A percentile compares a stretch with the other conserved stretches of the same genome.
Conservation (phyloP, 2,888 invertebrate species). For the Agriopis marginaria region DNA sequence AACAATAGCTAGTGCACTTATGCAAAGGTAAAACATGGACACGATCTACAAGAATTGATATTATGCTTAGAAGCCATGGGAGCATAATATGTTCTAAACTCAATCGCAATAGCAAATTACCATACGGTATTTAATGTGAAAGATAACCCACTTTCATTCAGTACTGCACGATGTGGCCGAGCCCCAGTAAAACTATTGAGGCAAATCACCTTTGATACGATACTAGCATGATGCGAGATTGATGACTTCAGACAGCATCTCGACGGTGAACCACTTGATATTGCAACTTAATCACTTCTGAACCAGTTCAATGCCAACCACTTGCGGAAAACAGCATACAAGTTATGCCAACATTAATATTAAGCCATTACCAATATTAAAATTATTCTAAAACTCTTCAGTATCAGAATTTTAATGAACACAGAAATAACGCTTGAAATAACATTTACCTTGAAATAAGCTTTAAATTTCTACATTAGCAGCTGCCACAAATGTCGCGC, state of each 20-base stretch:
- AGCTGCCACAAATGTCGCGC: conserved; percentile 51
- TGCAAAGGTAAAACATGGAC: conserved; percentile 4
- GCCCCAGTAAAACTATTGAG: conserved; percentile 47
- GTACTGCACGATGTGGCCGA: conserved; percentile 46
- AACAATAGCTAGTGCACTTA: background rate
- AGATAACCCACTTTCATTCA: conserved; percentile 60
- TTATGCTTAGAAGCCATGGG: background rate
- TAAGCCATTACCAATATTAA: conserved; percentile 20
- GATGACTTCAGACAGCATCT: conserved; percentile 44
- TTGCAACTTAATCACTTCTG: conserved; percentile 38
- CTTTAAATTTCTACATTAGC: conserved; percentile 51
- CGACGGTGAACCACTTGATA: conserved; percentile 22
- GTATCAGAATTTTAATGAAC: conserved; percentile 26
- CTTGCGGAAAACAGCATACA: conserved; percentile 28
- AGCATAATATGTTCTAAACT: conserved; percentile 26
- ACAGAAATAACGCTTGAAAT: conserved; percentile 7
- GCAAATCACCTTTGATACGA: conserved; percentile 54
- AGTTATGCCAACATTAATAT: conserved; percentile 25
- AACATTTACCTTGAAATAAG: conserved; percentile 58
- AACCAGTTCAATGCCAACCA: conserved; percentile 38
- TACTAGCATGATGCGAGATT: conserved; percentile 52
- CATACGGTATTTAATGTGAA: conserved; percentile 42
- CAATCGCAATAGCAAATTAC: conserved; percentile 38
- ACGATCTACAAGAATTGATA: conserved; percentile 5
- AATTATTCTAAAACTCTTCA: conserved; percentile 19